A percentile compares a stretch with the other conserved stretches of the same genome.
Conservation (phyloP, 2,888 invertebrate genomes). For the Chymomyza caudatula region DNA sequence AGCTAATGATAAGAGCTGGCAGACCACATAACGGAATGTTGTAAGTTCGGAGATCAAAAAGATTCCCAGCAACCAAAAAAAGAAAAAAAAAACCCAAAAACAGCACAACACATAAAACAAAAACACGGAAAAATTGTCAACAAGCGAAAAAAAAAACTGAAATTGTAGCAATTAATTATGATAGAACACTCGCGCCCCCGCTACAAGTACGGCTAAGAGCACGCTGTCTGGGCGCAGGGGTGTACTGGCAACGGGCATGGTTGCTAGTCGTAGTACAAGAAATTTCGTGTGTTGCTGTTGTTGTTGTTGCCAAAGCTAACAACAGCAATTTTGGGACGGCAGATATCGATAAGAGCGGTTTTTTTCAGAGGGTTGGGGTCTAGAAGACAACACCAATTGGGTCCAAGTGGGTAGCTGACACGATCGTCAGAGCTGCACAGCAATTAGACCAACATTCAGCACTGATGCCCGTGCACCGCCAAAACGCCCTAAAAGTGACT, state of each 20-base stretch:
- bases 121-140: constrained; percentile 15
- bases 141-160: constrained; percentile 31
- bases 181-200: constrained; percentile 22
- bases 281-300: not conserved
- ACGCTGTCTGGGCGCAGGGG: not conserved
- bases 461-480: not conserved
- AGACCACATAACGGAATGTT: constrained; percentile 59
- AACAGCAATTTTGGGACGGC: constrained; percentile 50
- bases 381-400: not conserved
- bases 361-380: constrained; percentile 1
- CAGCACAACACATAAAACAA: constrained; percentile 5
- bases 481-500: not conserved
- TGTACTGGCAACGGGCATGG: not conserved
- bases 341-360: constrained; percentile 37
- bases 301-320: constrained; percentile 20
- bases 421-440: not conserved
- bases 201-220: not conserved
- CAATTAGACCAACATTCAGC: not conserved
- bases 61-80: constrained; percentile 40
- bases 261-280: not conserved
- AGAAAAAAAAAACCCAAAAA: constrained; percentile 14
- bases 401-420: not conserved
- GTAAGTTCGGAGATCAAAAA: constrained; percentile 56
- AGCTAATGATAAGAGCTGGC: constrained; percentile 30
- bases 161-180: constrained; percentile 68